Conservation (phyloP, 2,113 vertebrate genomes). For the Apeltes quadracus region DNA sequence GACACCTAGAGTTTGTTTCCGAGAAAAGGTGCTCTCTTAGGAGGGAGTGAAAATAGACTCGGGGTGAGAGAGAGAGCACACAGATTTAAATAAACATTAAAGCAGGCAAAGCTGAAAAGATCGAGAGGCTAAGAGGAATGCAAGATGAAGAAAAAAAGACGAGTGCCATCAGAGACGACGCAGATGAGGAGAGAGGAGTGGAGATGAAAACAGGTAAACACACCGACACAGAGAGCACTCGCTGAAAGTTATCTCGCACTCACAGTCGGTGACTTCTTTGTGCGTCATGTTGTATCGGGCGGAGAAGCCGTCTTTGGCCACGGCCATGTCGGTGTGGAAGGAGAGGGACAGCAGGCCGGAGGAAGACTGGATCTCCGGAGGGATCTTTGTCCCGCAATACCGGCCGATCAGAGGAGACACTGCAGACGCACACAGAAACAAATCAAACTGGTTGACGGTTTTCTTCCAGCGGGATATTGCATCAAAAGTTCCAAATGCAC, state of each 20-base stretch:
- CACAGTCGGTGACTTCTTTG: conserved; percentile 91
- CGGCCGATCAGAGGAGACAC: conserved; percentile 95
- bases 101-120: conserved; percentile 38
- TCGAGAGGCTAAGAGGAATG: conserved; percentile 49
- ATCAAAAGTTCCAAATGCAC: neutral
- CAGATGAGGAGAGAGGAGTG: conserved; percentile 36
- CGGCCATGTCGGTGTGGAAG: conserved; percentile 98
- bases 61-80: conserved; percentile 14
- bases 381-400: conserved; percentile 95
- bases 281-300: conserved; percentile 94
- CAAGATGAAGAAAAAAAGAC: conserved; percentile 43
- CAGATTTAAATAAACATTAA: conserved; percentile 62
- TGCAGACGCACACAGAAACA: conserved; percentile 63
- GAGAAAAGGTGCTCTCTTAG: conserved; percentile 39
- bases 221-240: conserved; percentile 4
- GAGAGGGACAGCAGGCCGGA: conserved; percentile 94
- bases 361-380: conserved; percentile 92
- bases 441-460: neutral
- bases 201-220: conserved; percentile 45
- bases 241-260: conserved; percentile 70
- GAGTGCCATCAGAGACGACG: conserved; percentile 42
- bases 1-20: conserved; percentile 39
- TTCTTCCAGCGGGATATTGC: neutral
- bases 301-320: conserved; percentile 97
- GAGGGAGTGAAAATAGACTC: conserved; percentile 40